Evolutionary conservation across 2,797 vertebrate species (phyloP), one percentile per base, ranked within the genome.

Genomic region (Schizopygopsis malacanthus): DNA sequence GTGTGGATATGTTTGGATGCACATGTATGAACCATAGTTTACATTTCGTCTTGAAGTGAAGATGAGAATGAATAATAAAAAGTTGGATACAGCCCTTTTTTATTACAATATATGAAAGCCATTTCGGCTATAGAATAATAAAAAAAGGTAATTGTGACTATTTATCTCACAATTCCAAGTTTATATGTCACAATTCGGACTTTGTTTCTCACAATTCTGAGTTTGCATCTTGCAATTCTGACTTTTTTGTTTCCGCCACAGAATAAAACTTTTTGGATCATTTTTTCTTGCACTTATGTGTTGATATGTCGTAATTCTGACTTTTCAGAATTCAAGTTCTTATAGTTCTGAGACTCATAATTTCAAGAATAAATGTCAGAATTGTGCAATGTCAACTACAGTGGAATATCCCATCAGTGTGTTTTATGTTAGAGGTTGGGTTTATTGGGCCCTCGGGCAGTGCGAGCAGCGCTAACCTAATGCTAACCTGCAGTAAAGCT

Each of bases 361-460:
- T 65, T 33, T 33, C 1, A 0, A 33, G 63, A 33, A 15, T 6
- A 25, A 25, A 25, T 28, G 1, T 63, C 56, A 33, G 12, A 65
- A 65, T 7, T 65, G 15, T 18, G 13, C 15, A 15, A 16, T 15
- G 63, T 67, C 18, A 37, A 37, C 4, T 39, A 61, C 6, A 63
- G 4, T 59, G 50, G 15, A 59, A 47, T 50, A 75, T 75, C 41
- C 41, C 70, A 61, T 59, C 18, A 47, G 69, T 61, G 75, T 82
- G 80, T 77, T 82, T 85, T 88, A 47, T 79, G 79, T 89, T 81
- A 78, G 67, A 69, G 79, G 75, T n/a, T 25, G 63, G 82, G 91
- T 93, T 91, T 94, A 93, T 93, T 79, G 86, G 89, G 71, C 94
- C 94, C 91, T 94, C 90, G 88, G 77, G 86, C 86, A 92, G 90